A percentile compares a stretch with the other conserved stretches of the same genome.
Evolutionary conservation across 2,888 invertebrate species (phyloP).

Genomic region (Hypolimnas misippus): DNA sequence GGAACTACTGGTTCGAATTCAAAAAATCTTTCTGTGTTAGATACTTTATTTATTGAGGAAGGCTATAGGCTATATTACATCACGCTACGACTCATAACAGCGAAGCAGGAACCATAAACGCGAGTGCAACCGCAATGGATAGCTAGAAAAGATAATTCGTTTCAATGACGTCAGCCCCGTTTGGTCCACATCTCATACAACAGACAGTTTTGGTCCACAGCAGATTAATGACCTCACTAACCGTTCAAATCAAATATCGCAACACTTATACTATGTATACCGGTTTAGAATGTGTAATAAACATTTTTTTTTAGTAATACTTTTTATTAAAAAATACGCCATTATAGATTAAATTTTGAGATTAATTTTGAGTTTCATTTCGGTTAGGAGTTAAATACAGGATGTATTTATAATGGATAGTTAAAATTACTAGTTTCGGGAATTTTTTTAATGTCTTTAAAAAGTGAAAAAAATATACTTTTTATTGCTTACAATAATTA

Average conservation of each 20-base stretch:
- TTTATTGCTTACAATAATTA: too few species aligned
- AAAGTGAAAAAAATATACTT: too few species aligned
- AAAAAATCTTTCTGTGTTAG: too few species aligned
- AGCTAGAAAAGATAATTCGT: too few species aligned
- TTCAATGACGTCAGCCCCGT: constrained; percentile 1
- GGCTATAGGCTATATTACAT: too few species aligned
- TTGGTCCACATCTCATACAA: constrained; percentile 51
- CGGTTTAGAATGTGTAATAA: constrained; percentile 58
- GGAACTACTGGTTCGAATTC: too few species aligned
- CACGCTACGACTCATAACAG: too few species aligned
- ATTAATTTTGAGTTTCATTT: constrained; percentile 25
- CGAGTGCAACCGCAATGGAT: too few species aligned
- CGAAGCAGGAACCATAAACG: too few species aligned
- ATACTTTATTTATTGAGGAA: too few species aligned
- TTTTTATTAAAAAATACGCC: constrained; percentile 32
- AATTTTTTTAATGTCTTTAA: too few species aligned
- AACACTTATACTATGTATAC: constrained; percentile 62
- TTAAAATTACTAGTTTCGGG: too few species aligned
- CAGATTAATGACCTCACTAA: constrained; percentile 72
- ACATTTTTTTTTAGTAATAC: constrained; percentile 51
- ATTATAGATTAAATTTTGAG: constrained; percentile 31
- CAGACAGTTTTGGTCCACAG: constrained; percentile 55
- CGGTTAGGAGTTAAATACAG: not conserved
- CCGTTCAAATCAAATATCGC: constrained; percentile 63
- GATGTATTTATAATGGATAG: not conserved